Evolutionary conservation across 2,113 vertebrate genomes (phyloP), one percentile per base, ranked within the genome.

Genomic region (Bombycilla garrulus): DNA sequence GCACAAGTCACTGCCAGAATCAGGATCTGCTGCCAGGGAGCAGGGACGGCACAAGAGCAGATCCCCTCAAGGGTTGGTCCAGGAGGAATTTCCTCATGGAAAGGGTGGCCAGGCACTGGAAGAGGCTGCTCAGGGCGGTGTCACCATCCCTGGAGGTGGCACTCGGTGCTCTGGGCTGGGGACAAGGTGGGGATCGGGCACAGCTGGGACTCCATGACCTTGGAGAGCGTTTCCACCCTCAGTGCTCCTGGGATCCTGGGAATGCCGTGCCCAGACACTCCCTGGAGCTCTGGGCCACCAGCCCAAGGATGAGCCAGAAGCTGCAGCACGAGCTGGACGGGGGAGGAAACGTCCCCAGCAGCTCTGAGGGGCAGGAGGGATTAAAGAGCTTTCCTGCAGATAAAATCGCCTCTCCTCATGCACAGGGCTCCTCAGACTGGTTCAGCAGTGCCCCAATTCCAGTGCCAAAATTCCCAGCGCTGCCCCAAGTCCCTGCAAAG

Each of bases 401-500:
- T 28, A 29, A 5, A 69, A 74, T 53, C 2, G 8, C 58, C n/a
- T 33, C 70, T 92, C 56, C 79, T 80, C 5, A 7, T 15, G 57
- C 88, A 5, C 48, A 12, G 57, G 15, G 24, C 51, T 76, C 50
- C 78, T 42, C 87, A 53, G 7, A 86, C 81, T 84, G 86, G 61
- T 95, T 80, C 20, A 64, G 71, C 93, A 35, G 88, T 42, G 83
- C 77, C 71, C 78, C 73, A 15, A 58, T 66, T 54, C 62, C 20
- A 14, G 22, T 73, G 92, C 86, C 84, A 70, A 57, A 90, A 70
- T 80, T 77, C 65, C 66, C 74, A 66, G 73, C 17, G 28, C 86
- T 96, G 92, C 93, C 91, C 95, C 73, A 91, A 84, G 25, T 88
- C 76, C 73, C 38, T 36, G 29, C 61, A 26, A 11, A 93, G 94